A percentile compares a stretch with the other conserved stretches of the same genome.
phyloP scores from a whole-genome alignment of 2,113 vertebrate genomes.

The Oreochromis spilurus region DNA sequence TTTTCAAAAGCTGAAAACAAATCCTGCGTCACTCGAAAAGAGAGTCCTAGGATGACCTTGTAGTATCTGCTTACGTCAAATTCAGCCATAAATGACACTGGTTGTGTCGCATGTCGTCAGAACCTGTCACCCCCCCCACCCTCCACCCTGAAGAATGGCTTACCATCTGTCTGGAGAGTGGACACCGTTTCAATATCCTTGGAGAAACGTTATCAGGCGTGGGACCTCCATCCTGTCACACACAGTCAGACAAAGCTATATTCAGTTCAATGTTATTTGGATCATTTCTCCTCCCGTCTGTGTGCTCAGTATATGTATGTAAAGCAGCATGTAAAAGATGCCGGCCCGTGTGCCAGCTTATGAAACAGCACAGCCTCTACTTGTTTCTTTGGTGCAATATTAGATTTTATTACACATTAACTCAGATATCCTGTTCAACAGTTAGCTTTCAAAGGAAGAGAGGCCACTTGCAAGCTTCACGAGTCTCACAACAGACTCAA shows the following conservation, averaged over 20 bases:
- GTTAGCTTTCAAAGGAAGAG: not conserved
- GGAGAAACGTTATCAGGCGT: constrained; percentile 48
- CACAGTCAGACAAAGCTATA: constrained; percentile 6
- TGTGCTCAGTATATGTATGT: not conserved
- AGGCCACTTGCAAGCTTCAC: not conserved
- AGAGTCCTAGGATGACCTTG: not conserved
- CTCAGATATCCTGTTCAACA: constrained; percentile 12
- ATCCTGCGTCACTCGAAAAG: not conserved
- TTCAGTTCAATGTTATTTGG: not conserved
- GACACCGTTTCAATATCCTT: constrained; percentile 63
- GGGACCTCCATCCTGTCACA: constrained; percentile 59
- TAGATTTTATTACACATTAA: constrained; percentile 17
- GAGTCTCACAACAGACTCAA: not conserved
- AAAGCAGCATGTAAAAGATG: not conserved
- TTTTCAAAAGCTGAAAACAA: not conserved
- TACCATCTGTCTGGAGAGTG: constrained; percentile 63
- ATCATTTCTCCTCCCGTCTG: not conserved
- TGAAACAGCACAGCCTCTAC: not conserved
- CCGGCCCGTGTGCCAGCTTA: not conserved
- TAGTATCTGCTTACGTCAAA: not conserved
- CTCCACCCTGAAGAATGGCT: not conserved
- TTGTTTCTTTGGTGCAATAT: not conserved
- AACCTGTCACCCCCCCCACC: not conserved
- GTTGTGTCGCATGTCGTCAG: not conserved
- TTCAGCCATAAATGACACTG: not conserved